Conservation (phyloP, 2,888 invertebrate genomes). For the Xestobium rufovillosum region DNA sequence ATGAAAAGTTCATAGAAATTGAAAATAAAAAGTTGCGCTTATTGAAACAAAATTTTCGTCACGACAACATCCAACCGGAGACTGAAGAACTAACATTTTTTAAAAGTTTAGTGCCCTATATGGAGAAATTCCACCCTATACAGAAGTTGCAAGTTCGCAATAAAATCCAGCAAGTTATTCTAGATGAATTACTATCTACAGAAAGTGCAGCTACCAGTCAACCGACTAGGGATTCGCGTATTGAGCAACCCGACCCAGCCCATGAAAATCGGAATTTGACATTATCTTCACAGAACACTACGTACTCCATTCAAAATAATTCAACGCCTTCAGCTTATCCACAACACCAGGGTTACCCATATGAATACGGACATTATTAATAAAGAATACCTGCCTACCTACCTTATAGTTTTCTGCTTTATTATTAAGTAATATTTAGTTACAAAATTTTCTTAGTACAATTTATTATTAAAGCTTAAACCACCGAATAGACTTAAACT, state of each 20-base stretch:
- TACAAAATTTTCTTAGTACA: no score
- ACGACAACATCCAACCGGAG: conserved; percentile 11
- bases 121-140: conserved; percentile 15
- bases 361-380: no score
- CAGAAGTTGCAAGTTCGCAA: conserved; percentile 13
- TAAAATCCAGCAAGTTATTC: conserved; percentile 16
- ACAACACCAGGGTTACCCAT: no score
- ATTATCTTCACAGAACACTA: no score
- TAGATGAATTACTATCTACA: conserved; percentile 12
- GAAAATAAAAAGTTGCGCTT: conserved; percentile 13
- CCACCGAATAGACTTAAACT: no score
- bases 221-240: conserved; percentile 9
- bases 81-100: conserved; percentile 16
- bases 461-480: no score
- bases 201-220: no score
- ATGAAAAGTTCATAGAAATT: conserved; percentile 15
- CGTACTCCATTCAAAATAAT: no score
- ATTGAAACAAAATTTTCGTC: conserved; percentile 7
- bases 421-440: no score
- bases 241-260: conserved; percentile 1
- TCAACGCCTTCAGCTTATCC: no score
- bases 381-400: no score
- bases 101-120: conserved; percentile 16
- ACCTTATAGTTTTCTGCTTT: no score
- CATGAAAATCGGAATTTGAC: conserved; percentile 8